Conservation (phyloP, 2,888 invertebrate genomes). For the Rutpela maculata region DNA sequence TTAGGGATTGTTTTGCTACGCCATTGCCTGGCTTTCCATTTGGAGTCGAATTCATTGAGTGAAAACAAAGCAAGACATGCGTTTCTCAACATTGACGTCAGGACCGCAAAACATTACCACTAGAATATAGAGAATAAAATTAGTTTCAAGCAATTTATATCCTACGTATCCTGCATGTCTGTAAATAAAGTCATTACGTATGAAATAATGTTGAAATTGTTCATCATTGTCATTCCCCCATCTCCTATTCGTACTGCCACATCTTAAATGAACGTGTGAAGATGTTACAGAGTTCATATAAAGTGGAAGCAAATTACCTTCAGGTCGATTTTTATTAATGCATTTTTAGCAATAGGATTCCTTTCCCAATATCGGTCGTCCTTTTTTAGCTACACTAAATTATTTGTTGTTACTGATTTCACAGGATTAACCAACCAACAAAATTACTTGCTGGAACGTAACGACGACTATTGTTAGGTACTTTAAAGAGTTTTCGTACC, state of each 20-base stretch:
- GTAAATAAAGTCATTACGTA: constrained; percentile 41
- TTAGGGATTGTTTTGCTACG: background rate
- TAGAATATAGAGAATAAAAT: constrained; percentile 21
- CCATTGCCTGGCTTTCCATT: background rate
- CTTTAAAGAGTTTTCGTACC: too few species aligned
- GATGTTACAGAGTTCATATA: background rate
- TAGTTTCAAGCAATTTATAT: constrained; percentile 26
- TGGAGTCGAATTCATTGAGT: background rate
- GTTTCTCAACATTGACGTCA: constrained; percentile 16
- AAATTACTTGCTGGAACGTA: too few species aligned
- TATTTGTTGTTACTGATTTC: too few species aligned
- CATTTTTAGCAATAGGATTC: too few species aligned
- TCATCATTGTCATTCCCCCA: constrained; percentile 16
- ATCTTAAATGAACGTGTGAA: constrained; percentile 26
- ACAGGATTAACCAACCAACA: too few species aligned
- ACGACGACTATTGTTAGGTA: too few species aligned
- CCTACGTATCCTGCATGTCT: constrained; percentile 33
- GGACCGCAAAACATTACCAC: background rate
- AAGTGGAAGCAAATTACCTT: background rate
- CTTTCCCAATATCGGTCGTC: too few species aligned
- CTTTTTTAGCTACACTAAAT: too few species aligned
- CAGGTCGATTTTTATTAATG: background rate
- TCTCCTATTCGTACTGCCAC: constrained; percentile 2
- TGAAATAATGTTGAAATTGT: constrained; percentile 34
- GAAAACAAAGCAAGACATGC: constrained; percentile 25